A percentile compares a stretch with the other conserved stretches of the same genome.
These are phyloP conservation scores for Andrena flavipes DNA, from an alignment of 2,888 invertebrate species.

Conservation along the genomic window DNA sequence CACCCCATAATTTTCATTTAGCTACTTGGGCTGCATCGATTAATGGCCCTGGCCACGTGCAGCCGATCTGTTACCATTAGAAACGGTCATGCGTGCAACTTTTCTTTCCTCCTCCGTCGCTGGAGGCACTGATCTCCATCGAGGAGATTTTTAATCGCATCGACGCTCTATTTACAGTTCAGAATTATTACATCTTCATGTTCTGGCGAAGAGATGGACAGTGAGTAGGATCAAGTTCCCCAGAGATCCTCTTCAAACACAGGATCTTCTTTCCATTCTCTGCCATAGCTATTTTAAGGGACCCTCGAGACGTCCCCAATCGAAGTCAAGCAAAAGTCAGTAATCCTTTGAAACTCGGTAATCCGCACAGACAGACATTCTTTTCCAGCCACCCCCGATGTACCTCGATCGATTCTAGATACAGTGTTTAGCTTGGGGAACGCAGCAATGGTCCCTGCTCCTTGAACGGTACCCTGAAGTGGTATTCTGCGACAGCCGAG, in stretches of 20 bases:
- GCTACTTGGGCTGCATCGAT: slow-evolving; percentile 20
- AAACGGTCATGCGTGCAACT: background rate
- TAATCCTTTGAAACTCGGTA: background rate
- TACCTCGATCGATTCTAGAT: background rate
- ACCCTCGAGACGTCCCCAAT: too few relatives aligned
- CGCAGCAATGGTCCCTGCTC: background rate
- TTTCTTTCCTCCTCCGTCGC: too few relatives aligned
- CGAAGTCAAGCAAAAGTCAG: background rate
- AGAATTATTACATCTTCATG: too few relatives aligned
- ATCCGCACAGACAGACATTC: background rate
- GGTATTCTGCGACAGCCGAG: background rate
- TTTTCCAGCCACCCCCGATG: background rate
- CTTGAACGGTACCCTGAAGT: background rate
- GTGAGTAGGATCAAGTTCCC: too few relatives aligned
- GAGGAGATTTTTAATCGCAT: too few relatives aligned
- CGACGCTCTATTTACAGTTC: background rate
- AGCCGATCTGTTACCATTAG: slow-evolving; percentile 22
- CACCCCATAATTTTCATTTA: slow-evolving; percentile 53
- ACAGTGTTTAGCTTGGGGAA: background rate
- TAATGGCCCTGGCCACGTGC: slow-evolving; percentile 23
- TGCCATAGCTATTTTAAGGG: too few relatives aligned
- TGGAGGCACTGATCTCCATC: background rate
- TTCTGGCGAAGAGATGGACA: background rate
- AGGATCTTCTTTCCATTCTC: too few relatives aligned
- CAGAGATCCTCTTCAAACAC: too few relatives aligned